These are phyloP conservation scores for Neotoma lepida DNA, from an alignment of 2,113 vertebrate species.

Conservation along the genomic window DNA sequence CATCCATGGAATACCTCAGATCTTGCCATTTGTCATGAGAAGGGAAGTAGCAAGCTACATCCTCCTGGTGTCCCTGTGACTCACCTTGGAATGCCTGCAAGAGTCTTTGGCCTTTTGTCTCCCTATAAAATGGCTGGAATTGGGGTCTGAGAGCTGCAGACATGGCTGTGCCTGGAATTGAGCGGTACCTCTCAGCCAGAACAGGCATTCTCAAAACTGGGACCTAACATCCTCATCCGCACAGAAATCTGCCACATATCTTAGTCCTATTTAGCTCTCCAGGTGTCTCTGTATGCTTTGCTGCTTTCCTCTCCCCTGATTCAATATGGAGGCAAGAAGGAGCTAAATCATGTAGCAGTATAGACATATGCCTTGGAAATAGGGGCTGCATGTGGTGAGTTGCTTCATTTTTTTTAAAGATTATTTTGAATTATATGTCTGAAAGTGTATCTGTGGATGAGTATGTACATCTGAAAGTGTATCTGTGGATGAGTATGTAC, in stretches of 20 bases:
- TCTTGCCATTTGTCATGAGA: neutral
- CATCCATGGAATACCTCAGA: neutral
- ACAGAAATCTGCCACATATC: accelerated
- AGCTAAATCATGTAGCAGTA: neutral
- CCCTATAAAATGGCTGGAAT: neutral
- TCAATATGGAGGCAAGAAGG: no score
- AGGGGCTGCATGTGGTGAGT: neutral
- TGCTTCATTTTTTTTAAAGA: neutral
- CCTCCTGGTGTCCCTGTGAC: neutral
- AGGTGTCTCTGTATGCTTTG: neutral
- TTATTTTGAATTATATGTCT: neutral
- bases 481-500: neutral
- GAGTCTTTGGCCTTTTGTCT: neutral
- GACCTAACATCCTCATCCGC: neutral
- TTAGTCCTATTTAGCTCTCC: accelerated
- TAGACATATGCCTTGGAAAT: neutral
- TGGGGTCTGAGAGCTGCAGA: neutral
- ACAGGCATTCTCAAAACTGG: neutral
- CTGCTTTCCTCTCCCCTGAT: neutral
- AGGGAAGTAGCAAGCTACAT: neutral
- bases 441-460: neutral
- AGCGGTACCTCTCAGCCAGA: neutral
- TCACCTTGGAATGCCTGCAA: neutral
- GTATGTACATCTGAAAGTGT: neutral
- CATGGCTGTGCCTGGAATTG: neutral